Percentiles rank a stretch among this genome's conserved stretches.
phyloP scores from a whole-genome alignment of 1,140 invertebrate species.

The Bicyclus anynana region DNA sequence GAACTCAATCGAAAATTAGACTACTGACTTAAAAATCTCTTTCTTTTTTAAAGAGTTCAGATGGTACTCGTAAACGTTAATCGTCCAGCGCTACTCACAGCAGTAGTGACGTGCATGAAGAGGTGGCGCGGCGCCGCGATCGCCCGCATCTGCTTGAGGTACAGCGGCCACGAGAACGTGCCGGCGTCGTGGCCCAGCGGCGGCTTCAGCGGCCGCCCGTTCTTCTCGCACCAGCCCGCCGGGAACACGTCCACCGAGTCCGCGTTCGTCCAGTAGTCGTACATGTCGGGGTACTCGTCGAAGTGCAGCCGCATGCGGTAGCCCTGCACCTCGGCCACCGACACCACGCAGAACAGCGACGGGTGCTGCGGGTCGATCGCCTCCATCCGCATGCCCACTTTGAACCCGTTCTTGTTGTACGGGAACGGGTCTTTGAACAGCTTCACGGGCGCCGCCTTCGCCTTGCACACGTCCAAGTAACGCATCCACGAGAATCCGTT shows the following conservation, averaged over 20 bases:
- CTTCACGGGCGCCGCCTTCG: slow-evolving; percentile 85
- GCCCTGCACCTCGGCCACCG: slow-evolving; percentile 89
- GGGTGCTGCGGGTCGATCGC: slow-evolving; percentile 96
- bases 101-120: slow-evolving; percentile 79
- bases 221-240: slow-evolving; percentile 92
- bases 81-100: slow-evolving; percentile 57
- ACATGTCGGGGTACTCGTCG: slow-evolving; percentile 92
- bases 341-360: slow-evolving; percentile 91
- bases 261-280: slow-evolving; percentile 96
- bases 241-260: slow-evolving; percentile 95
- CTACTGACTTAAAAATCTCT: too few relatives aligned
- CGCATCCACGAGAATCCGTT: slow-evolving; percentile 86
- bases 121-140: slow-evolving; percentile 87
- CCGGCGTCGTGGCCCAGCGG: slow-evolving; percentile 82
- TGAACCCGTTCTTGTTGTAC: slow-evolving; percentile 84
- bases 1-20: too few relatives aligned
- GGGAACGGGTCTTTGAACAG: slow-evolving; percentile 89
- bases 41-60: too few relatives aligned
- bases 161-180: slow-evolving; percentile 90
- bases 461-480: slow-evolving; percentile 84
- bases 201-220: slow-evolving; percentile 84
- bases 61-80: too few relatives aligned
- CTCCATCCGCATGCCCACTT: slow-evolving; percentile 94
- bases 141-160: slow-evolving; percentile 87
- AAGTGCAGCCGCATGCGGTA: slow-evolving; percentile 93